Evolutionary conservation across 2,888 invertebrate genomes (phyloP).

Genomic region (Sarcophaga rosellei): DNA sequence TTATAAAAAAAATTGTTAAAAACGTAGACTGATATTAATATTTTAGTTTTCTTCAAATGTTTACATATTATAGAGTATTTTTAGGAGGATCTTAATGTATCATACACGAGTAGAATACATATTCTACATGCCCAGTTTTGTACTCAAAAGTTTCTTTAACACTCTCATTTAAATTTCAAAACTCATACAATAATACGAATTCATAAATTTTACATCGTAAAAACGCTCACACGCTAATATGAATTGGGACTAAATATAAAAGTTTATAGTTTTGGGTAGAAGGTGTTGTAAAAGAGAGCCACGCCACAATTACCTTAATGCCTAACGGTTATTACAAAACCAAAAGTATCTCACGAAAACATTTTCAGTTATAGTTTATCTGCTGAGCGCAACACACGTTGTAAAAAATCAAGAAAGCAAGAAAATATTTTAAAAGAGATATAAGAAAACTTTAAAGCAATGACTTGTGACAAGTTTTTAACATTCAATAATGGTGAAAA

Average conservation of each 20-base stretch:
- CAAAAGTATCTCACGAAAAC: slow-evolving; percentile 31
- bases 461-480: slow-evolving; percentile 73
- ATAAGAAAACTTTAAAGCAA: slow-evolving; percentile 34
- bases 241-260: slow-evolving; percentile 14
- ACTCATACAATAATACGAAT: background rate
- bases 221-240: background rate
- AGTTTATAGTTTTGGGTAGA: slow-evolving; percentile 8
- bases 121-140: background rate
- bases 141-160: background rate
- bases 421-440: slow-evolving; percentile 3
- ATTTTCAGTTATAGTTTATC: slow-evolving; percentile 34
- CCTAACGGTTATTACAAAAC: slow-evolving; percentile 26
- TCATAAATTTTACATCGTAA: slow-evolving; percentile 16
- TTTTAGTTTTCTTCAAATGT: background rate
- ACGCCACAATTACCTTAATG: background rate
- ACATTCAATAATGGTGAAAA: slow-evolving; percentile 83
- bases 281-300: background rate
- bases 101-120: background rate
- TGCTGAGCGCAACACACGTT: slow-evolving; percentile 6
- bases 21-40: no score
- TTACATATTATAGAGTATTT: background rate
- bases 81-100: slow-evolving; percentile 13
- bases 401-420: background rate
- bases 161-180: slow-evolving; percentile 42
- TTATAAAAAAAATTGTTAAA: no score